These are phyloP conservation scores for Lochmaea capreae DNA, from an alignment of 2,888 invertebrate species.

Conservation along the genomic window DNA sequence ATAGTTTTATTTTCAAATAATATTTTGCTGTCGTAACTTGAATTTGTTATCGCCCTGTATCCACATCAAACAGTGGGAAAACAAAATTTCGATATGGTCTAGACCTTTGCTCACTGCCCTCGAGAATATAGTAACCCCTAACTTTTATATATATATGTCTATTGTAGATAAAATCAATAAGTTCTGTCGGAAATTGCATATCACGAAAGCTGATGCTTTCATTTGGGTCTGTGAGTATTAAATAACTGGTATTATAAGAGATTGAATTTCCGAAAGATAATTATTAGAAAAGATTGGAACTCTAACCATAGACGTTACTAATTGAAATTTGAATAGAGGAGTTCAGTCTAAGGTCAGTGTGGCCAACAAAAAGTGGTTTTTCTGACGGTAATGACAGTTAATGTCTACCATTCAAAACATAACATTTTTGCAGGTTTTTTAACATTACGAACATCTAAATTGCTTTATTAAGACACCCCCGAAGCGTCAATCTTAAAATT, in stretches of 20 bases:
- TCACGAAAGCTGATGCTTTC: slow-evolving; percentile 13
- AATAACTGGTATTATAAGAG: slow-evolving; percentile 10
- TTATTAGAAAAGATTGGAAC: neutral
- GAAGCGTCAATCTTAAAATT: too few relatives aligned
- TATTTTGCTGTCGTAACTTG: neutral
- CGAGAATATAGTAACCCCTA: slow-evolving; percentile 10
- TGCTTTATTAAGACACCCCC: too few relatives aligned
- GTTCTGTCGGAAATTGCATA: slow-evolving; percentile 13
- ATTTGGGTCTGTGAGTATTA: slow-evolving; percentile 4
- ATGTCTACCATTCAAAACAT: too few relatives aligned
- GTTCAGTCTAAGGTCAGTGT: too few relatives aligned
- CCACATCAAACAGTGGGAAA: slow-evolving; percentile 3
- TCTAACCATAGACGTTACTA: neutral
- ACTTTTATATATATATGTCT: slow-evolving; percentile 15
- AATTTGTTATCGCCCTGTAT: slow-evolving; percentile 19
- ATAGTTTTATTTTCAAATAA: too few relatives aligned
- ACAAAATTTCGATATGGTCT: slow-evolving; percentile 7
- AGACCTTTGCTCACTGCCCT: slow-evolving; percentile 10
- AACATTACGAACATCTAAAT: too few relatives aligned
- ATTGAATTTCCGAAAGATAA: slow-evolving; percentile 9
- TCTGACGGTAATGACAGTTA: too few relatives aligned
- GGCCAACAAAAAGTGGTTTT: too few relatives aligned
- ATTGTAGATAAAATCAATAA: slow-evolving; percentile 26
- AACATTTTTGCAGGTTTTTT: too few relatives aligned
- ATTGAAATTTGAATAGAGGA: neutral